Base-by-base conservation (phyloP, 64 coral and sea anemone genomes). In the Montipora foliosa region DNA sequence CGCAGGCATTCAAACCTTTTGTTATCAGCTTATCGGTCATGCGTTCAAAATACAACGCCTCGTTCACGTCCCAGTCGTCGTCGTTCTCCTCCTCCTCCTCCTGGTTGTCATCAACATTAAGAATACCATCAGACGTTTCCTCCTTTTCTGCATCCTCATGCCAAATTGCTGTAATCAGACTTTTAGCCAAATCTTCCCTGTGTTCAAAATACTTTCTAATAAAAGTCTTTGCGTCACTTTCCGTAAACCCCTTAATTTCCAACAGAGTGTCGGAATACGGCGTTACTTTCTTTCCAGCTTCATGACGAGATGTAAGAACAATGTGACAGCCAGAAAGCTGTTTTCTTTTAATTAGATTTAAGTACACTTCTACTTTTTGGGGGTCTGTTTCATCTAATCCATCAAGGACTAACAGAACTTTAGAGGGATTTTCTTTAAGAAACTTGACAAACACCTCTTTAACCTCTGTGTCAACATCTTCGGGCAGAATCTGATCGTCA, bases 321-420 rank as follows among this genome's bases (percentile, higher is more conserved):
- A 46, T 9, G 72, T 71, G 51, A 71, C 83, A 74, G 5, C 49
- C 21, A 44, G 60, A 5, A 48, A 87, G 66, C 7, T 14, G 9
- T 50, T 87, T 70, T 37, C 22, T 21, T 70, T 49, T 5, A 21
- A 69, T 9, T 17, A 85, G 44, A 24, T 59, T 24, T 62, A 52
- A 55, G 68, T 47, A 68, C 53, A 67, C 12, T 67, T 87, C 22
- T n/a, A 49, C 6, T 5, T 16, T 50, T 6, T 6, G 4, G 2
- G 47, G 16, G 24, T 69, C 9, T 15, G 50, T n/a, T 22, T 89
- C 87, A 77, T 89, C 87, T 8, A 77, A 74, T 60, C 87, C 87
- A 78, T 89, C 87, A 51, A 89, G 75, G 13, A 89, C 55, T 24
- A 89, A 12, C 73, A 89, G 22, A 8, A 89, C 87, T 47, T 89